A percentile compares a stretch with the other conserved stretches of the same genome.
Evolutionary conservation across 2,113 vertebrate genomes (phyloP).

Genomic region (Clarias magur): DNA sequence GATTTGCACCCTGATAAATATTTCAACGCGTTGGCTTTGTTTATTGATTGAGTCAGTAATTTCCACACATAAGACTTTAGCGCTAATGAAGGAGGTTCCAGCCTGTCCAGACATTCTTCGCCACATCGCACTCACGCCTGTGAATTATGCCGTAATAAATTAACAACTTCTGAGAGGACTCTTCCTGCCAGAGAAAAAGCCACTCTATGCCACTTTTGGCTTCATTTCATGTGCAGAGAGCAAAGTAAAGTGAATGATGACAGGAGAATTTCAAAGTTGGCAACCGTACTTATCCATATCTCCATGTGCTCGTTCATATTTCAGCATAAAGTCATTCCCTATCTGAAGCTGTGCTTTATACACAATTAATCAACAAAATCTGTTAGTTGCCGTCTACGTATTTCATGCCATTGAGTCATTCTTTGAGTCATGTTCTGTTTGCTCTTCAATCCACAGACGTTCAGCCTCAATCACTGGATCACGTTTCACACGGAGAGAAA

Average conservation of each 20-base stretch:
- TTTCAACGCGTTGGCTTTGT: slow-evolving; percentile 82
- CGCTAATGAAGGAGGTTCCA: slow-evolving; percentile 82
- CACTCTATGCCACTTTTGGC: slow-evolving; percentile 41
- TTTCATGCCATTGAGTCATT: slow-evolving; percentile 35
- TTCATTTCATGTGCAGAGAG: slow-evolving; percentile 52
- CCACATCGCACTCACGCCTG: slow-evolving; percentile 73
- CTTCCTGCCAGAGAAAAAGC: slow-evolving; percentile 55
- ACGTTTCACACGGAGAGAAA: slow-evolving; percentile 10
- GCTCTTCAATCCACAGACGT: slow-evolving; percentile 15
- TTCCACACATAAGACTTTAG: slow-evolving; percentile 76
- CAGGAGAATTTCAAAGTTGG: slow-evolving; percentile 34
- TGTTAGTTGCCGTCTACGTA: neutral
- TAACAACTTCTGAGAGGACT: slow-evolving; percentile 75
- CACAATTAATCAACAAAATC: slow-evolving; percentile 29
- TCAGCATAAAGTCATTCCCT: slow-evolving; percentile 3
- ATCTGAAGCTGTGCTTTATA: slow-evolving; percentile 12
- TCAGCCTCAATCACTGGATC: slow-evolving; percentile 25
- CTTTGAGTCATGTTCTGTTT: neutral
- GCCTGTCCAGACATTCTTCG: slow-evolving; percentile 77
- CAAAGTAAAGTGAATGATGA: slow-evolving; percentile 54
- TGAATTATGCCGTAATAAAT: slow-evolving; percentile 78
- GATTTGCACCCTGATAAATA: slow-evolving; percentile 80
- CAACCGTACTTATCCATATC: slow-evolving; percentile 6
- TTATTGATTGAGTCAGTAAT: slow-evolving; percentile 83
- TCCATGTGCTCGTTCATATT: slow-evolving; percentile 25